phyloP scores from a whole-genome alignment of 2,888 invertebrate species.

The Hydropsyche betteni region DNA sequence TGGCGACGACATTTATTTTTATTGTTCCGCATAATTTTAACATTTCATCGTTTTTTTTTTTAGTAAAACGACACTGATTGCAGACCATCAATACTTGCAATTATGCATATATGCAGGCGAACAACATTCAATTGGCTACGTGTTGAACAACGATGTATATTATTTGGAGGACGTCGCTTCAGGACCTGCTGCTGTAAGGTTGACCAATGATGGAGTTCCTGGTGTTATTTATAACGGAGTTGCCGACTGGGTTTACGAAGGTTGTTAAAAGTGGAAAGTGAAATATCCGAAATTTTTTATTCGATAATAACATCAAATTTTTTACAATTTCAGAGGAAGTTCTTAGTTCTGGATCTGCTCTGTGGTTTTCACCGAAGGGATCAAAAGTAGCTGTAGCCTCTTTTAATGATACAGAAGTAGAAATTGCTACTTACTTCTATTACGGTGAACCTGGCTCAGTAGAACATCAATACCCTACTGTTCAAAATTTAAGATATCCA shows the following conservation, averaged over 20 bases:
- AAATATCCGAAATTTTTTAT: not conserved
- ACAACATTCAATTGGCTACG: slow-evolving; percentile 67
- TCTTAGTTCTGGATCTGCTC: slow-evolving; percentile 72
- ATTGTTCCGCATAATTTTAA: no score
- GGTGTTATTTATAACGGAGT: slow-evolving; percentile 82
- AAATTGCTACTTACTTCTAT: slow-evolving; percentile 69
- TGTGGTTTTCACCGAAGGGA: slow-evolving; percentile 83
- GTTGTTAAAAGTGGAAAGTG: slow-evolving; percentile 58
- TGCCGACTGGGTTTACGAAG: slow-evolving; percentile 95
- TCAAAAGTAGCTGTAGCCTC: slow-evolving; percentile 74
- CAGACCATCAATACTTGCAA: slow-evolving; percentile 67
- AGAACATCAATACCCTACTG: slow-evolving; percentile 73
- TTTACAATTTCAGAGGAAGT: slow-evolving; percentile 75
- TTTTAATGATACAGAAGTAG: slow-evolving; percentile 77
- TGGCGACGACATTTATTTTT: no score
- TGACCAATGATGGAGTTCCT: slow-evolving; percentile 71
- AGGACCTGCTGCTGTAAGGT: slow-evolving; percentile 57
- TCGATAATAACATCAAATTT: not conserved
- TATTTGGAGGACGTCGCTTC: slow-evolving; percentile 61
- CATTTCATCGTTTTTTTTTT: slow-evolving; percentile 4
- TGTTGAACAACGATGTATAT: slow-evolving; percentile 75
- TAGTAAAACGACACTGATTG: slow-evolving; percentile 57
- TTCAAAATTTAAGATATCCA: slow-evolving; percentile 76
- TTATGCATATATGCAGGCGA: slow-evolving; percentile 67
- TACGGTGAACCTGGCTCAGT: slow-evolving; percentile 72